Base-by-base conservation (phyloP, 2,113 vertebrate species). In the Trinectes maculatus region DNA sequence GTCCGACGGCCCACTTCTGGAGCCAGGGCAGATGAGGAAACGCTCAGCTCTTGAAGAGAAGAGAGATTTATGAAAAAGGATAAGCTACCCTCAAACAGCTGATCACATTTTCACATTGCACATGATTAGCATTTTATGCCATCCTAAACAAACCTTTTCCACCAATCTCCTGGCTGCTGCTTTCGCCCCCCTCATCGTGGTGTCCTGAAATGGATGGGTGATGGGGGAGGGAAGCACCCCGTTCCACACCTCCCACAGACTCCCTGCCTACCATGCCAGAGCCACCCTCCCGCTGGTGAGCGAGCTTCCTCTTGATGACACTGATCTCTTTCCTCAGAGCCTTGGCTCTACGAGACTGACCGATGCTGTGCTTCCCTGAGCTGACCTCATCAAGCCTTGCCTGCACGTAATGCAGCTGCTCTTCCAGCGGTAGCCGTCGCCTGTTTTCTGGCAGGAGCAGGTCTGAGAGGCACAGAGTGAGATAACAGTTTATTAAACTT, bases 301-400 rank as follows among this genome's bases (percentile, higher is more conserved):
- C 94, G 0, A 99, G 93, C 67, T 99, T 99, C 74, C 97, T 92
- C 77, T 96, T 96, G 57, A 99, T 91, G 0, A 96, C 93, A 0
- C 96, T 96, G 92, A 99, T 96, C 88, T 99, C 98, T 71, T 98
- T 99, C 65, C 95, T 94, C 86, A 99, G 95, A 85, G 98, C 96
- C 89, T 99, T 99, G 83, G 95, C 96, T 8, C 95, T 91, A 3
- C 96, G 94, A 0, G 95, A 97, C 55, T 95, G 95, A 15, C 96
- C 95, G 8, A 96, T 95, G 70, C 95, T 98, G 89, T 98, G 97
- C 83, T 97, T 98, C 56, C 95, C 94, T 0, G 95, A 88, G 0
- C 92, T 96, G 79, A 96, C 95, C 75, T 96, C 96, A 0, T 97
- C 94, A 1, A 98, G 93, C 10, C 93, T 92, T 15, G 91, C 92